Percentiles rank a stretch among this genome's conserved stretches.
phyloP scores from a whole-genome alignment of 1,140 invertebrate genomes.

The Zaprionus davidi region DNA sequence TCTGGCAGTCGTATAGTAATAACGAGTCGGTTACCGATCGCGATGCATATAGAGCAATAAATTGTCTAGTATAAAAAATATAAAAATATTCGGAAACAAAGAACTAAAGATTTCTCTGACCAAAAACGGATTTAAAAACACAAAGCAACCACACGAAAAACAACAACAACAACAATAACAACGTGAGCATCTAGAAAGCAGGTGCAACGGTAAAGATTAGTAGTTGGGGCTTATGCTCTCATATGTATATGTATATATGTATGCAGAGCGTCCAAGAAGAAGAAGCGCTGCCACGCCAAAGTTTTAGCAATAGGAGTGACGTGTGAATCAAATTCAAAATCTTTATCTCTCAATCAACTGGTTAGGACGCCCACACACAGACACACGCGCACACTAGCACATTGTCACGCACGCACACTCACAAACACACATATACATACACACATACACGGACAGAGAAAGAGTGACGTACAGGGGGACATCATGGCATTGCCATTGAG shows the following conservation, averaged over 20 bases:
- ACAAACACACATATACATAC: not conserved
- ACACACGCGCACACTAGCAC: conserved; percentile 11
- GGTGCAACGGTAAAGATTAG: conserved; percentile 53
- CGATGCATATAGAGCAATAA: conserved; percentile 21
- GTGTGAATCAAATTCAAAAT: conserved; percentile 55
- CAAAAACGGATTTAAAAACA: conserved; percentile 59
- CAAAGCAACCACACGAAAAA: conserved; percentile 16
- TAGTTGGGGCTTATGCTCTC: conserved; percentile 24
- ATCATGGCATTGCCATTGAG: conserved; percentile 73
- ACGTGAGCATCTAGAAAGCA: conserved; percentile 22
- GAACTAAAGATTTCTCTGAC: conserved; percentile 2
- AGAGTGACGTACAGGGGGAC: conserved; percentile 34
- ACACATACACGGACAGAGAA: conserved; percentile 24
- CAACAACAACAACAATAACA: conserved; percentile 37
- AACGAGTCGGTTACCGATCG: conserved; percentile 51
- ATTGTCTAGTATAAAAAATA: conserved; percentile 10
- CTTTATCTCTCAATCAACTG: conserved; percentile 42
- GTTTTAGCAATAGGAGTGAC: conserved; percentile 35
- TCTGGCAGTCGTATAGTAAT: conserved; percentile 16
- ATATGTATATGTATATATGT: conserved; percentile 20
- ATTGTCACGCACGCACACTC: conserved; percentile 13
- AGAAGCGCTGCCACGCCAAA: conserved; percentile 57
- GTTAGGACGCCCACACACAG: conserved; percentile 43
- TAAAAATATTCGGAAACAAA: not conserved
- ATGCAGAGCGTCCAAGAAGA: conserved; percentile 4